Conservation (phyloP, 2,113 vertebrate genomes). For the Heteronetta atricapilla region DNA sequence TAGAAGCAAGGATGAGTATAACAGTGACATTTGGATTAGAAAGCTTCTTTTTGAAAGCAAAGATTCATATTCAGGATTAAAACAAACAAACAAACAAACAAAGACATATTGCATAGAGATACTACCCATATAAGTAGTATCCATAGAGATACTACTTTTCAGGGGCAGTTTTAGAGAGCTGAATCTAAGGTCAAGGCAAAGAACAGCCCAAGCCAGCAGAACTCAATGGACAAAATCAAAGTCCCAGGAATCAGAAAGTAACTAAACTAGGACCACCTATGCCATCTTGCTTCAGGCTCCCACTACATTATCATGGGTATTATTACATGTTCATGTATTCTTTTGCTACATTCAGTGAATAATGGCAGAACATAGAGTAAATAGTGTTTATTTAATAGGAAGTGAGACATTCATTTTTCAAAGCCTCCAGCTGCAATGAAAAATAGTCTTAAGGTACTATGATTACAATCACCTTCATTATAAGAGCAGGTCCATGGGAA, state of each 20-base stretch:
- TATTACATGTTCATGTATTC: neutral
- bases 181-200: neutral
- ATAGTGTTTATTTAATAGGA: neutral
- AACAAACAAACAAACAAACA: neutral
- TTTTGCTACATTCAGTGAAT: neutral
- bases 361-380: neutral
- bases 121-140: neutral
- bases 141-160: neutral
- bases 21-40: neutral
- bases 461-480: accelerated
- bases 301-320: neutral
- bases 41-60: neutral
- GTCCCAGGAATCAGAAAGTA: neutral
- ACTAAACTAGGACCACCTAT: neutral
- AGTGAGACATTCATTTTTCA: neutral
- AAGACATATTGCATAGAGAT: neutral
- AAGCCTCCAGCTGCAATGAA: neutral
- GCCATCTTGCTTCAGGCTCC: neutral
- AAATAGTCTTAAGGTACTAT: neutral
- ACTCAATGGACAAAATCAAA: neutral
- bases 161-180: neutral
- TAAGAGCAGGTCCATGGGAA: neutral
- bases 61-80: neutral
- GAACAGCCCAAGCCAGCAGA: neutral
- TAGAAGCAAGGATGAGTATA: neutral